Evolutionary conservation across 2,888 invertebrate species (phyloP).

Genomic region (Gerris lacustris): DNA sequence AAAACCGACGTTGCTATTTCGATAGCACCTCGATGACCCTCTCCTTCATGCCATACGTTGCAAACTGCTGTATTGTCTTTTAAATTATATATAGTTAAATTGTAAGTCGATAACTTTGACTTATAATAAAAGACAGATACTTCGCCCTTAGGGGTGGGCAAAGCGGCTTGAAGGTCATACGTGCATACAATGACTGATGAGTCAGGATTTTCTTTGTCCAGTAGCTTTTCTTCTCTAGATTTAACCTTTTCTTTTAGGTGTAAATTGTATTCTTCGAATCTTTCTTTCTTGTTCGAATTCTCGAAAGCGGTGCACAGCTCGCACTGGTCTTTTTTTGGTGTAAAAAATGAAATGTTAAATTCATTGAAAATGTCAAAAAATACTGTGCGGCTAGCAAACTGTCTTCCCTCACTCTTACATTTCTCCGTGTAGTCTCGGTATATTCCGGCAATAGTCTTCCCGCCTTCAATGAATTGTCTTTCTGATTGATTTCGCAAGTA

Average conservation of each 20-base stretch:
- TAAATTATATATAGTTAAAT: slow-evolving; percentile 16
- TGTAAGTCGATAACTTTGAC: slow-evolving; percentile 15
- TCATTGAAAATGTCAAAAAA: slow-evolving; percentile 23
- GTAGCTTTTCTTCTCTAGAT: background rate
- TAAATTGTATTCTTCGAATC: background rate
- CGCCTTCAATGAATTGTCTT: background rate
- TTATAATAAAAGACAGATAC: slow-evolving; percentile 17
- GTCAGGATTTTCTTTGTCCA: background rate
- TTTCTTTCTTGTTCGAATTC: background rate
- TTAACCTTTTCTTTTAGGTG: slow-evolving; percentile 9
- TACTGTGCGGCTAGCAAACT: background rate
- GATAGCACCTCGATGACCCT: slow-evolving; percentile 9
- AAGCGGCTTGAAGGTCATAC: slow-evolving; percentile 6
- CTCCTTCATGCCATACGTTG: slow-evolving; percentile 19
- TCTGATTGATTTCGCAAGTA: background rate
- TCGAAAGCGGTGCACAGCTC: background rate
- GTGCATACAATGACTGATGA: no score
- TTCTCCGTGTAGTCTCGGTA: slow-evolving; percentile 25
- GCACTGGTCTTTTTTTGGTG: background rate
- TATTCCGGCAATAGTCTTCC: background rate
- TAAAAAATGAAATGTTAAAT: slow-evolving; percentile 29
- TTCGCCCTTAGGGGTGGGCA: slow-evolving; percentile 10
- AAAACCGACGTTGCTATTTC: slow-evolving; percentile 17
- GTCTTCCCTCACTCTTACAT: background rate
- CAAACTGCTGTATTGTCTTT: slow-evolving; percentile 14